A percentile compares a stretch with the other conserved stretches of the same genome.
These are phyloP conservation scores for Fundulus diaphanus DNA, from an alignment of 2,797 vertebrate genomes.

Conservation along the genomic window DNA sequence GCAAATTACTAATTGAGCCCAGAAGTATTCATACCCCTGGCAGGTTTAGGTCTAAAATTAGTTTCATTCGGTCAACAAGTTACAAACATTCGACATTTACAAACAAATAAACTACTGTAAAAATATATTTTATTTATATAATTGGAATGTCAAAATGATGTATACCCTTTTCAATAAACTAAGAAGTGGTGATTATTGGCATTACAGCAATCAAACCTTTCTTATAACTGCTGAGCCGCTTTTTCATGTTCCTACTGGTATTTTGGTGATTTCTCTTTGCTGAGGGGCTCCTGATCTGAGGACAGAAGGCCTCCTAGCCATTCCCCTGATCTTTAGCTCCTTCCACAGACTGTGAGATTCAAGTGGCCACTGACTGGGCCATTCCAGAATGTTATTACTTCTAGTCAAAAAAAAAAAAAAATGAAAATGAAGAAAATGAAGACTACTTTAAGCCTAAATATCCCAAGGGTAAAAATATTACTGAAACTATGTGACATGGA, in stretches of 20 bases:
- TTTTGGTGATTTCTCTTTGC: not conserved
- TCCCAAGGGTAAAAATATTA: not conserved
- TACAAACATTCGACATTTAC: too few species aligned
- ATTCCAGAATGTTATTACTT: not conserved
- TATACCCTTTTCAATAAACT: too few species aligned
- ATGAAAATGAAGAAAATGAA: not conserved
- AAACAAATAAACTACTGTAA: too few species aligned
- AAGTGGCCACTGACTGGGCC: not conserved
- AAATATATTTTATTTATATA: too few species aligned
- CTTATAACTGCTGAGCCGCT: too few species aligned
- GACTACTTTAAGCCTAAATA: not conserved
- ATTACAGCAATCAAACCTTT: too few species aligned
- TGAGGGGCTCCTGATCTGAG: not conserved
- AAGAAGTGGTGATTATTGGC: too few species aligned
- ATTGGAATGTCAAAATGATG: too few species aligned
- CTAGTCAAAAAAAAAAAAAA: not conserved
- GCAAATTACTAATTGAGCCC: too few species aligned
- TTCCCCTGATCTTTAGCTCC: not conserved
- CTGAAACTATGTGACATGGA: not conserved
- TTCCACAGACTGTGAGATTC: not conserved
- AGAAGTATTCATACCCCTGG: too few species aligned
- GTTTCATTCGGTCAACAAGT: too few species aligned
- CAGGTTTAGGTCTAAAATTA: too few species aligned
- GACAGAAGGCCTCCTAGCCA: not conserved
- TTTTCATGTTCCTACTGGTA: not conserved